These are phyloP conservation scores for Calidris pygmaea DNA, from an alignment of 2,113 vertebrate genomes.

Conservation along the genomic window DNA sequence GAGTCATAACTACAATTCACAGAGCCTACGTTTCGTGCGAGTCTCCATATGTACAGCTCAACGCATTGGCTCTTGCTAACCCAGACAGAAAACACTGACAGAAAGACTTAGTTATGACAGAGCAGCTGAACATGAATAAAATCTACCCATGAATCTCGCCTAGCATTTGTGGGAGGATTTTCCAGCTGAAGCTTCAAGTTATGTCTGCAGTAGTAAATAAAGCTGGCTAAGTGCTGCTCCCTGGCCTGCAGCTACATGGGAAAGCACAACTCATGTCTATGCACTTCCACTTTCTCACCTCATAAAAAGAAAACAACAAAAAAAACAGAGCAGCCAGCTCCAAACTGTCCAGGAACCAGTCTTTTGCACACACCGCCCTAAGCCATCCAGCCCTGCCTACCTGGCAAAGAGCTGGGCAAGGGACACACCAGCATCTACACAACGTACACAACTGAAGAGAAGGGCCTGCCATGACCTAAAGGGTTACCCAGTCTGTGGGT, in stretches of 20 bases:
- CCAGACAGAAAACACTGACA: background rate
- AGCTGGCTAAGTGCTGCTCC: background rate
- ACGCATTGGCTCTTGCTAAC: background rate
- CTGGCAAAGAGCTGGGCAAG: background rate
- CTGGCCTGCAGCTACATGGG: background rate
- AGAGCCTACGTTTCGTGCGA: background rate
- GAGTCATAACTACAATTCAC: background rate
- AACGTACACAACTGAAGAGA: background rate
- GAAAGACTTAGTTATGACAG: background rate
- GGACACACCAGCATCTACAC: background rate
- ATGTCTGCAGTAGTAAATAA: background rate
- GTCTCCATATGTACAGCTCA: background rate
- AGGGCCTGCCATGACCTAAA: background rate
- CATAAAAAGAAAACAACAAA: background rate
- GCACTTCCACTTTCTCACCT: background rate
- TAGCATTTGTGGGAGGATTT: background rate
- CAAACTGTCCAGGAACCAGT: background rate
- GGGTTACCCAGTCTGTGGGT: rapidly evolving
- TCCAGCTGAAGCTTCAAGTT: background rate
- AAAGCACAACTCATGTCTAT: background rate
- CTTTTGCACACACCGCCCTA: too few species aligned
- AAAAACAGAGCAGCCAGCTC: background rate
- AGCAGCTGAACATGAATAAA: background rate
- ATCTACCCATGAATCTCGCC: background rate
- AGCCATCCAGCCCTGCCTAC: background rate